Evolutionary conservation across 2,113 vertebrate genomes (phyloP), one percentile per base, ranked within the genome.

Genomic region (Rhea americana): DNA sequence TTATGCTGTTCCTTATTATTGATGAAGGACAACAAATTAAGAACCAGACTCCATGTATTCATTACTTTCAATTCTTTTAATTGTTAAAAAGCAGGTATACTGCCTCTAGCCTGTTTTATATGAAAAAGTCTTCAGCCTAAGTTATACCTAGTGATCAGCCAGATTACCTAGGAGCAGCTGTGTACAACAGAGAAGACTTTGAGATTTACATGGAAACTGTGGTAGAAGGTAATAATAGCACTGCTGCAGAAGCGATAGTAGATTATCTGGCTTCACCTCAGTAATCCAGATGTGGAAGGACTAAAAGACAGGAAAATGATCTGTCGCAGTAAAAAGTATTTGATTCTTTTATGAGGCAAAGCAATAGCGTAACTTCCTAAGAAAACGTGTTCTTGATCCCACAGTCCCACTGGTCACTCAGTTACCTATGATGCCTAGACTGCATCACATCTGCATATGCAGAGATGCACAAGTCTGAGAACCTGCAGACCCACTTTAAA

Each of bases 401-500:
- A 67, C 6, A 68, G 7, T 5, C n/a, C 13, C 28, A 18, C 47
- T 32, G 47, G 53, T 13, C 28, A 41, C 13, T 48, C 56, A 76
- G 5, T 19, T 73, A 13, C 6, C 22, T 50, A 5, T 7, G 19
- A 67, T 22, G 35, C 1, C 0, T 18, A 47, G 45, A 18, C 17
- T 47, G 45, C 45, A 47, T 47, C 45, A 47, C 8, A 47, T 47
- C 17, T 47, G 45, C 55, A 56, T 30, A 56, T 28, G 26, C 55
- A 56, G 55, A 56, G 55, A 30, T 56, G 55, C 55, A 56, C 28
- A 56, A 8, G 55, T 56, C 55, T 7, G 24, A 62, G 37, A 71
- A 21, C 21, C 6, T 8, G 7, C 2, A 13, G 39, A 72, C 0
- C 12, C 67, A 53, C 59, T 78, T 66, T 12, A 84, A 21, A 78